phyloP scores from a whole-genome alignment of 2,888 invertebrate species.

The Cerastis leucographa region DNA sequence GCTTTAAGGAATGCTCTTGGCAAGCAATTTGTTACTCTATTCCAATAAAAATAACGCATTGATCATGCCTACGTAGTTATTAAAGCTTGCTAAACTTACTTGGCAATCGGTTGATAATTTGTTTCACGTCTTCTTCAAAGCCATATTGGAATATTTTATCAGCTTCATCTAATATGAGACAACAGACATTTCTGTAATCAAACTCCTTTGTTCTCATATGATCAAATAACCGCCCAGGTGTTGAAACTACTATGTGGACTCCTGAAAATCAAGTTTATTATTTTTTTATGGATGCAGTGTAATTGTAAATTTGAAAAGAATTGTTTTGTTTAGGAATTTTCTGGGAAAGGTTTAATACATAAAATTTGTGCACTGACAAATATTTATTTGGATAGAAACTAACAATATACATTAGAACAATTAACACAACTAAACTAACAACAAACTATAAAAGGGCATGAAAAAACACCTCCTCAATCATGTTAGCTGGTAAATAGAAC shows the following conservation, averaged over 20 bases:
- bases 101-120: slow-evolving; percentile 97
- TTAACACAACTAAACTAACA: too few species aligned
- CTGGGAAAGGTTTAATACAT: neutral
- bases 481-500: too few species aligned
- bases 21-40: neutral
- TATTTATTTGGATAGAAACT: too few species aligned
- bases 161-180: slow-evolving; percentile 98
- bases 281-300: neutral
- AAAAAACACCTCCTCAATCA: too few species aligned
- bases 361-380: neutral
- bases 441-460: too few species aligned
- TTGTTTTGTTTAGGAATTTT: neutral
- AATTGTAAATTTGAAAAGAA: neutral
- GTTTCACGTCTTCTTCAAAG: slow-evolving; percentile 98
- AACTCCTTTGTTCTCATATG: slow-evolving; percentile 98
- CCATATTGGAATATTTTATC: slow-evolving; percentile 99
- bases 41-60: neutral
- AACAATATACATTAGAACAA: too few species aligned
- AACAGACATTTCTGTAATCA: slow-evolving; percentile 96
- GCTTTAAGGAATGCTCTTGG: neutral
- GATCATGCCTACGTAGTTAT: neutral
- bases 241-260: slow-evolving; percentile 97
- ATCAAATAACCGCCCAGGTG: slow-evolving; percentile 98
- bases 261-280: slow-evolving; percentile 84
- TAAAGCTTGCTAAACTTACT: slow-evolving; percentile 91